Evolutionary conservation across 30 jellyfish, hydroid and myxozoan genomes (phyloP).

Genomic region (Pelagia noctiluca): DNA sequence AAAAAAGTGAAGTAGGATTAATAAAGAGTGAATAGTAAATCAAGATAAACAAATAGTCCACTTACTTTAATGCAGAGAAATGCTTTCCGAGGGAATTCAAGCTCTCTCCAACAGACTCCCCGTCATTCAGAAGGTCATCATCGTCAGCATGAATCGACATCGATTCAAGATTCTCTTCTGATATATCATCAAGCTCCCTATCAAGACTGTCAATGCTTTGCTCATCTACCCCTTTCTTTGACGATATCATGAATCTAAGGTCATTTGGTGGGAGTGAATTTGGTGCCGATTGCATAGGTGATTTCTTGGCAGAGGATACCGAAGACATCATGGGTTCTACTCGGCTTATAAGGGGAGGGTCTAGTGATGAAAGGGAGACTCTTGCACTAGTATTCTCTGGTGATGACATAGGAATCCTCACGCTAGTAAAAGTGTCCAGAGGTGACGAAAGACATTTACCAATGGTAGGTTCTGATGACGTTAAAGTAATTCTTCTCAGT

Average conservation of each 20-base stretch:
- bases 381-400: no score
- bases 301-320: not conserved
- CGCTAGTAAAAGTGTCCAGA: no score
- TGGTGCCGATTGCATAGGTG: constrained; percentile 1
- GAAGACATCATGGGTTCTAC: not conserved
- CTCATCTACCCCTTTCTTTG: not conserved
- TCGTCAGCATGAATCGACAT: constrained; percentile 85
- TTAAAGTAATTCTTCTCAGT: no score
- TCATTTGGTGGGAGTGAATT: constrained; percentile 9
- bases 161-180: constrained; percentile 50
- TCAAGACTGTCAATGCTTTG: not conserved
- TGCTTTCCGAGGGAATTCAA: constrained; percentile 51
- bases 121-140: constrained; percentile 55
- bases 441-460: no score
- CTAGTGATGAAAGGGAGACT: no score
- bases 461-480: no score
- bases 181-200: not conserved
- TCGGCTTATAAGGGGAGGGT: constrained; percentile 14
- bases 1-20: no score
- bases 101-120: constrained; percentile 7
- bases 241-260: constrained; percentile 1
- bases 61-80: constrained; percentile 24
- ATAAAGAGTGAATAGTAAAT: no score
- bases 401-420: no score
- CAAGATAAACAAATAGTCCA: no score